Base-by-base conservation (phyloP, 2,888 invertebrate genomes). In the Halocaridina rubra region DNA sequence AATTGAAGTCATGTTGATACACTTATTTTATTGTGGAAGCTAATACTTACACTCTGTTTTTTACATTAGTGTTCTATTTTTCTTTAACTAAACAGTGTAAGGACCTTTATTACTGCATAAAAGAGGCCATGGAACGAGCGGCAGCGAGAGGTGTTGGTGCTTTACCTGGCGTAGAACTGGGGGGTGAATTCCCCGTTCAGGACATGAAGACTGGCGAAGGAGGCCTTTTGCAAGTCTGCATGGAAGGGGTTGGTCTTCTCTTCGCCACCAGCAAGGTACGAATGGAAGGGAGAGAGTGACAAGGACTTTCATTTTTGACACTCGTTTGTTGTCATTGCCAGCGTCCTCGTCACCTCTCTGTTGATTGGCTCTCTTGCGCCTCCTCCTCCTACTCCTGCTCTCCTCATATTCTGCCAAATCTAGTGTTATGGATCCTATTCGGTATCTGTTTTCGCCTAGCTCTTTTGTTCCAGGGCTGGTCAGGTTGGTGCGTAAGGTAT, bases 241-340 rank as follows among this genome's bases (percentile, higher is more conserved):
- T 99, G 94, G 99, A 99, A 92, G 99, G 99, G 90, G 98, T 99
- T 90, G 98, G 98, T 90, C 95, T 99, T 89, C 95, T 99, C 90
- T 98, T 99, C 93, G 98, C 98, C 90, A 98, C 98, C 92, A 98
- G 98, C 95, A 99, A 99, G 98, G 99, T 93, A 93, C 59, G 78
- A 39, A 59, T 33, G 61, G 53, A 24, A 29, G 29, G 29, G 61
- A 77, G 76, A 77, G 76, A 32, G 76, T 30, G 76, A 77, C 32
- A 27, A 75, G 77, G 81, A 46, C 81, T 39, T 78, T 29, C 30
- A 72, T 72, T 61, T 69, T 77, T 72, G 72, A 84, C 78, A 61
- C 29, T 22, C 61, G 39, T 78, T 22, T 69, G 71, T 77, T 84
- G 82, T 84, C 78, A 53, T 84, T 77, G 78, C 72, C 39, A 46